Evolutionary conservation across 2,797 vertebrate genomes (phyloP), one percentile per base, ranked within the genome.

Genomic region (Microctenopoma lineatum): DNA sequence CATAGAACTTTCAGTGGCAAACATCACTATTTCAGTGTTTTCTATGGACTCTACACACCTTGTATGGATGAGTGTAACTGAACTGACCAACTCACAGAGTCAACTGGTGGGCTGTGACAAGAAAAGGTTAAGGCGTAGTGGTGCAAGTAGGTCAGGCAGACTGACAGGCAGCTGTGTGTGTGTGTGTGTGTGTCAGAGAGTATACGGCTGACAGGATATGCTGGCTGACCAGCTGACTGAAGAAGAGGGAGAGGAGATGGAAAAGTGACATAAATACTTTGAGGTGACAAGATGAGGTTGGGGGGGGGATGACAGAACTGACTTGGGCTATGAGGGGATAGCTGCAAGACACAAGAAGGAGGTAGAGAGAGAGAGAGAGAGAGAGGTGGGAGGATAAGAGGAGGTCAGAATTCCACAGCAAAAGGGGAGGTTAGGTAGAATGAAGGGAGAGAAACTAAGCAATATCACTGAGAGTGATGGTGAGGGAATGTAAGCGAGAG

Each of bases 381-480:
- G 59, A 73, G 77, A 84, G 75, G 84, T 64, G 80, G 85, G 58
- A 79, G 75, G 80, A 75, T 79, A 73, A 66, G 58, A 67, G 79
- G 72, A 77, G 79, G 81, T 79, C 64, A 63, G 21, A 21, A 21
- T 21, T 21, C 21, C 21, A 21, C 32, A 2, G 42, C 41, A 54
- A 82, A 85, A 81, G 73, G 85, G 78, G 53, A 32, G 26, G 2
- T 34, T 15, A 3, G 38, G 7, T 21, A 14, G 62, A 9, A 34
- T 25, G 61, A 32, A n/a, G 26, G 53, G 44, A 34, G 60, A 16
- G 58, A 44, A 61, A 61, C 65, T 46, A 59, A 59, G 70, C 59
- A 56, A 46, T 15, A 69, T 80, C 71, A 54, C 27, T n/a, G 0
- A 39, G 47, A 54, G 60, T 29, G 51, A 77, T 63, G 45, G 60